phyloP scores from a whole-genome alignment of 23 tunicate genomes.

The Pegea sp. region DNA sequence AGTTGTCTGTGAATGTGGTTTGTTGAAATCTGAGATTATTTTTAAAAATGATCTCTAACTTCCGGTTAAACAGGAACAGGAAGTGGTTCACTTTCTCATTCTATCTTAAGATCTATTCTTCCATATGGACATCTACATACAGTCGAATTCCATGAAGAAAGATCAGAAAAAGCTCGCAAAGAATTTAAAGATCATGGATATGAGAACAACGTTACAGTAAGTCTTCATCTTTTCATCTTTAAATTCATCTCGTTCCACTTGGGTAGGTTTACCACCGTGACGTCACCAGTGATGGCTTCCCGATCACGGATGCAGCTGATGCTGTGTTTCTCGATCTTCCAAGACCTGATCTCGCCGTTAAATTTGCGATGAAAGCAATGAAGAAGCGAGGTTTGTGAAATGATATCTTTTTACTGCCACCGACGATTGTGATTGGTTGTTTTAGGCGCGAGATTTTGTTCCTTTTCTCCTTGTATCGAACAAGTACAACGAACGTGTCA shows the following conservation, averaged over 20 bases:
- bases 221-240: background rate
- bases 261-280: conserved; percentile 61
- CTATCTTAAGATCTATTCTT: conserved; percentile 48
- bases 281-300: conserved; percentile 66
- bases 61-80: conserved; percentile 43
- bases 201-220: conserved; percentile 39
- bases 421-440: too few relatives aligned
- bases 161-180: conserved; percentile 33
- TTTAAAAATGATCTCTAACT: background rate
- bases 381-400: conserved; percentile 33
- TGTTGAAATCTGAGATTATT: background rate
- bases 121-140: conserved; percentile 84
- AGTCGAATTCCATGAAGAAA: conserved; percentile 59
- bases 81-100: conserved; percentile 95
- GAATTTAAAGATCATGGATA: conserved; percentile 72
- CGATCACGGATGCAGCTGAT: conserved; percentile 56
- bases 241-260: background rate
- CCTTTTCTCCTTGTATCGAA: conserved; percentile 92
- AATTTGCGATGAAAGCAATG: conserved; percentile 41
- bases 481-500: conserved; percentile 72
- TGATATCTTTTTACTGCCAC: too few relatives aligned
- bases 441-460: conserved; percentile 59
- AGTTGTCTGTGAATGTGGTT: conserved; percentile 92
- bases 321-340: conserved; percentile 97
- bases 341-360: conserved; percentile 38